These are phyloP conservation scores for Merops nubicus DNA, from an alignment of 2,113 vertebrate genomes.

Conservation along the genomic window DNA sequence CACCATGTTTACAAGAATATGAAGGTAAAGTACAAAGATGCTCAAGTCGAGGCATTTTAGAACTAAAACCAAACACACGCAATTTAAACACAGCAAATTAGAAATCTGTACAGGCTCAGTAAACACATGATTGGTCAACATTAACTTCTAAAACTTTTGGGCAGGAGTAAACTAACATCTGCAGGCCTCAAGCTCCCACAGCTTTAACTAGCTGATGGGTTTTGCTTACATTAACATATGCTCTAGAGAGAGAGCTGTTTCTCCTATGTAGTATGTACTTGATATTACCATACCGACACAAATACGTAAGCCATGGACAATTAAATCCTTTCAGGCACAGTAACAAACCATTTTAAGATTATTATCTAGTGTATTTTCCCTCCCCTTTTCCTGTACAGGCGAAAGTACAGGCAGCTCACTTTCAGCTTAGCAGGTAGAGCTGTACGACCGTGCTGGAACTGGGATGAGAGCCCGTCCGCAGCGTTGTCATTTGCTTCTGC, in stretches of 20 bases:
- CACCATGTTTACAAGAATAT: background rate
- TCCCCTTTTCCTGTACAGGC: background rate
- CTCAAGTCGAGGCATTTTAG: background rate
- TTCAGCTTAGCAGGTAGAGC: background rate
- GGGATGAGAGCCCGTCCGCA: background rate
- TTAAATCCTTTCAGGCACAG: background rate
- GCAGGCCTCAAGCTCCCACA: background rate
- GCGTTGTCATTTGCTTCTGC: background rate
- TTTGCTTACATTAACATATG: background rate
- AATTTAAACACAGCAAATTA: background rate
- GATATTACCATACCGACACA: background rate
- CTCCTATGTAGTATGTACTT: background rate
- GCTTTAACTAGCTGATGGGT: background rate
- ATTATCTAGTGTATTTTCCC: background rate
- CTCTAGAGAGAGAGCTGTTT: background rate
- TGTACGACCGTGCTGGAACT: background rate
- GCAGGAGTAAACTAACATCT: background rate
- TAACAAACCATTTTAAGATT: background rate
- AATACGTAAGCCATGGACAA: background rate
- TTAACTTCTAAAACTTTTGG: conserved; percentile 24
- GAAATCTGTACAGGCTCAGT: background rate
- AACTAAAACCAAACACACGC: background rate
- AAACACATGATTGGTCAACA: background rate
- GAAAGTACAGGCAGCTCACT: background rate
- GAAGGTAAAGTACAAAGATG: background rate